Evolutionary conservation across 2,888 invertebrate genomes (phyloP).

Genomic region (Horisme vitalbata): DNA sequence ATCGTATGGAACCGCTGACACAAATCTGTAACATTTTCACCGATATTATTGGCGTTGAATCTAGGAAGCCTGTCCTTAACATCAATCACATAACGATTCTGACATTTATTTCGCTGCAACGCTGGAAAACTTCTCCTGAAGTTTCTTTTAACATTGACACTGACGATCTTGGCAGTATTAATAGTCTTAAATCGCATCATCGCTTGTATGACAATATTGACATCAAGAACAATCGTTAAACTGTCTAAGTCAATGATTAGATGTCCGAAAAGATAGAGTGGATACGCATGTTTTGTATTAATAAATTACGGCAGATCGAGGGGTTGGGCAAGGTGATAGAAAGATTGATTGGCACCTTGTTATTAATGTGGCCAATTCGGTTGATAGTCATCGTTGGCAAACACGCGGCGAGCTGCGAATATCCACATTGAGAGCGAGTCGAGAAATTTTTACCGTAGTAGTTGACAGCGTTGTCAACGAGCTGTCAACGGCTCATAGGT

Average conservation of each 20-base stretch:
- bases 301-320: conserved; percentile 62
- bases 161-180: conserved; percentile 9
- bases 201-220: conserved; percentile 32
- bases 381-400: conserved; percentile 63
- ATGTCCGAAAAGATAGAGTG: conserved; percentile 46
- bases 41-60: conserved; percentile 42
- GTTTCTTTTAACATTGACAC: conserved; percentile 17
- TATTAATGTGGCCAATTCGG: conserved; percentile 56
- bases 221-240: conserved; percentile 40
- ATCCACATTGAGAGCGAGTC: conserved; percentile 54
- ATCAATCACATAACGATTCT: conserved; percentile 21
- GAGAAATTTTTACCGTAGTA: conserved; percentile 49
- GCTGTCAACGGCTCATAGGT: conserved; percentile 21
- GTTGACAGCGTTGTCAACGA: conserved; percentile 35
- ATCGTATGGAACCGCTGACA: conserved; percentile 51
- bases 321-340: conserved; percentile 56
- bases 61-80: conserved; percentile 37
- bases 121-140: conserved; percentile 11
- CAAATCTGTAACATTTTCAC: conserved; percentile 46
- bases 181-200: conserved; percentile 17
- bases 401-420: conserved; percentile 36
- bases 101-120: conserved; percentile 1
- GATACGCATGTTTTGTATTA: conserved; percentile 48
- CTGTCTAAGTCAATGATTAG: conserved; percentile 42
- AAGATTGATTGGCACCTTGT: conserved; percentile 65